Percentiles rank a stretch among this genome's conserved stretches.
phyloP scores from a whole-genome alignment of 64 coral and sea anemone species.

The Hydrozoanthus tunicans region DNA sequence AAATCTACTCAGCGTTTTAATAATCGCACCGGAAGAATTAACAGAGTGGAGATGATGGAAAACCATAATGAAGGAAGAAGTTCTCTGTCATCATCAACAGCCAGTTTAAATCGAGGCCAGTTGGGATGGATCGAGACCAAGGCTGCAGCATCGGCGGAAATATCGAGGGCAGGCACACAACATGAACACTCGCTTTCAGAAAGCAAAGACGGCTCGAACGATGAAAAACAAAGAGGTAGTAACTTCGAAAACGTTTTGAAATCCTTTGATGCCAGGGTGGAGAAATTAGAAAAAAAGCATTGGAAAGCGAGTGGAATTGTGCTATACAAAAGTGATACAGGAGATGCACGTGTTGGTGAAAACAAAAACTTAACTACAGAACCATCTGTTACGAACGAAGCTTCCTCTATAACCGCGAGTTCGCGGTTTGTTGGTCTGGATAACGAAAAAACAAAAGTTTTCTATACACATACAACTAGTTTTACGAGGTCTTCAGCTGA shows the following conservation, averaged over 20 bases:
- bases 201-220: background rate
- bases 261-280: slow-evolving; percentile 16
- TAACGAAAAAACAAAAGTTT: background rate
- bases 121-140: slow-evolving; percentile 16
- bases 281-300: slow-evolving; percentile 25
- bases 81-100: slow-evolving; percentile 24
- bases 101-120: background rate
- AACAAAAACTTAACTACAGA: background rate
- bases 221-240: background rate
- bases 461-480: background rate
- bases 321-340: background rate
- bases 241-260: slow-evolving; percentile 10
- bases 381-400: background rate
- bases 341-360: background rate
- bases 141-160: background rate
- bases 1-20: slow-evolving; percentile 2
- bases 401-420: background rate
- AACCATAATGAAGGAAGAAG: background rate
- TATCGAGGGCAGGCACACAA: background rate
- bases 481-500: slow-evolving; percentile 6
- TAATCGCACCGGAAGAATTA: background rate
- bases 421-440: background rate
- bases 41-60: background rate
- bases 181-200: background rate
- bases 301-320: background rate